phyloP scores from a whole-genome alignment of 92 coral and sea anemone genomes.

The Muricea muricata region DNA sequence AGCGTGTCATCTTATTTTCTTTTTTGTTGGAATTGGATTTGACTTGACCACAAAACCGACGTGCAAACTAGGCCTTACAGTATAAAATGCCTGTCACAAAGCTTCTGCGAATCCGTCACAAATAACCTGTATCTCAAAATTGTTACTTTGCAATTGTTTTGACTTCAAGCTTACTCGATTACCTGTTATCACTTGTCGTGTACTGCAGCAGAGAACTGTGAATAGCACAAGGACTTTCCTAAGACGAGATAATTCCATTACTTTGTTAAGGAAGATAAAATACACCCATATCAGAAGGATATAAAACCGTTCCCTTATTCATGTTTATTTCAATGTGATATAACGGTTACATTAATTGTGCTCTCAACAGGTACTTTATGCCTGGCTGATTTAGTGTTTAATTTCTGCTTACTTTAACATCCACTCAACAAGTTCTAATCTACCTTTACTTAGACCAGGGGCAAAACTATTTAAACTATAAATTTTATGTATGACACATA shows the following conservation, averaged over 20 bases:
- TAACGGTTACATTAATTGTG: not conserved
- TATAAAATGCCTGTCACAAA: not conserved
- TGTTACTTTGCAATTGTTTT: not conserved
- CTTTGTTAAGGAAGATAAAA: not conserved
- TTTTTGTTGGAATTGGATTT: too few species aligned
- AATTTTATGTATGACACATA: too few species aligned
- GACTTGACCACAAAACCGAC: too few species aligned
- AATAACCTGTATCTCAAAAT: not conserved
- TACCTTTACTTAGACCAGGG: too few species aligned
- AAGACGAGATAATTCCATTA: not conserved
- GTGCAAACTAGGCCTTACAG: too few species aligned
- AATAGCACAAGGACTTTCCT: not conserved
- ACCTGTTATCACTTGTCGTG: slow-evolving; percentile 19
- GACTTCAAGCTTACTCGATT: not conserved
- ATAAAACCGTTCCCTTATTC: not conserved
- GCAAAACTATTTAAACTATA: too few species aligned
- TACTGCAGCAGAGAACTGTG: not conserved
- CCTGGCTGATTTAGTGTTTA: not conserved
- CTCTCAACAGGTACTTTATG: not conserved
- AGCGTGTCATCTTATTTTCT: too few species aligned
- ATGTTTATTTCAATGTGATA: not conserved
- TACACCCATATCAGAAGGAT: not conserved
- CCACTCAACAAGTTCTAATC: not conserved
- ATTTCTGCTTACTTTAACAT: not conserved
- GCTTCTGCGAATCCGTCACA: not conserved